These are phyloP conservation scores for Bradysia coprophila DNA, from an alignment of 1,140 invertebrate species.

Conservation along the genomic window DNA sequence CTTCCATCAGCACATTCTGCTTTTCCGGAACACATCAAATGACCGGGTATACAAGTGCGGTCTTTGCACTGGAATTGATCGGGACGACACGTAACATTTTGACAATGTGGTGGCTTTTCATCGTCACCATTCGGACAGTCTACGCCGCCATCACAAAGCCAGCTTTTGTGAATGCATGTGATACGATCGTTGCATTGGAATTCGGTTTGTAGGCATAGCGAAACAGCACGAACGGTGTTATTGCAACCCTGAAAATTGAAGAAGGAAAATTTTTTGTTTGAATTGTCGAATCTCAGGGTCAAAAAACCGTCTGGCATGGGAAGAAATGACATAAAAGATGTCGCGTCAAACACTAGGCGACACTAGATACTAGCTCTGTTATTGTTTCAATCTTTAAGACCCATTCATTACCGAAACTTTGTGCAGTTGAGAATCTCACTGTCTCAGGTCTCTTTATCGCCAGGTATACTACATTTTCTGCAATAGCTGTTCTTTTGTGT, in stretches of 20 bases:
- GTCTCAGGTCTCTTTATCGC: too few species aligned
- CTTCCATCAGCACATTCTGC: slow-evolving; percentile 64
- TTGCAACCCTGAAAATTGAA: slow-evolving; percentile 30
- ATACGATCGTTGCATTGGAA: slow-evolving; percentile 71
- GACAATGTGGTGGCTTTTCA: slow-evolving; percentile 45
- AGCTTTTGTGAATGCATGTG: slow-evolving; percentile 69
- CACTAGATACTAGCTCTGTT: too few species aligned
- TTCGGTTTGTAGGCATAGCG: slow-evolving; percentile 44
- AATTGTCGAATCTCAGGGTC: too few species aligned
- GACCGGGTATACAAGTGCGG: slow-evolving; percentile 61
- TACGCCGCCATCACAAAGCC: slow-evolving; percentile 71
- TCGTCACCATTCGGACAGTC: slow-evolving; percentile 73
- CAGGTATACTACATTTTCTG: too few species aligned
- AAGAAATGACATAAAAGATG: too few species aligned
- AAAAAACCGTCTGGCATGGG: too few species aligned
- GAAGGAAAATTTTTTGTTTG: not conserved
- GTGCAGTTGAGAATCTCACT: too few species aligned
- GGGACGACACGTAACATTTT: slow-evolving; percentile 56
- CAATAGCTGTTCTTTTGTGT: too few species aligned
- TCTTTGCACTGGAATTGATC: slow-evolving; percentile 73
- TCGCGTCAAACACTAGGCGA: too few species aligned
- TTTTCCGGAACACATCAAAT: slow-evolving; percentile 65
- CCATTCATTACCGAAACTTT: too few species aligned
- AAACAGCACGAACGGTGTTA: slow-evolving; percentile 26
- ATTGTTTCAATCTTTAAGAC: too few species aligned